phyloP scores from a whole-genome alignment of 2,797 vertebrate species.

The Cyclura pinguis region DNA sequence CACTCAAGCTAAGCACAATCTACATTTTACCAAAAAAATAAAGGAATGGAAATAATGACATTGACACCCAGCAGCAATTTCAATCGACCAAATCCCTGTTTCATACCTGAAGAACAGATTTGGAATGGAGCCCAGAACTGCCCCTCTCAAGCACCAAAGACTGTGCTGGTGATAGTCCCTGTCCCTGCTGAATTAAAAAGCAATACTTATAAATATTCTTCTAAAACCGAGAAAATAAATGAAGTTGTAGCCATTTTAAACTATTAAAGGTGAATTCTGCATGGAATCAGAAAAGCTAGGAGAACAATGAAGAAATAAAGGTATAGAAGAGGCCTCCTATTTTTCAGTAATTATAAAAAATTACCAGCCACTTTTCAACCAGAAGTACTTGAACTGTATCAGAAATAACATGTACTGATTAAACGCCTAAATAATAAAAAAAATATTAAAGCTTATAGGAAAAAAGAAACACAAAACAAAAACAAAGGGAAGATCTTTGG shows the following conservation, averaged over 20 bases:
- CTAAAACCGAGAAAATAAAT: background rate
- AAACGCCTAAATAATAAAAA: background rate
- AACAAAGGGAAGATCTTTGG: background rate
- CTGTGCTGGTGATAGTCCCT: constrained; percentile 67
- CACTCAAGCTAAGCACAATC: background rate
- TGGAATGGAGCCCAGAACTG: constrained; percentile 77
- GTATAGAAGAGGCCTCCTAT: background rate
- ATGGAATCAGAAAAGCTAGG: background rate
- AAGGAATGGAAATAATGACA: constrained; percentile 19
- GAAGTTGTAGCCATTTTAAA: background rate
- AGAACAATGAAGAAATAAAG: background rate
- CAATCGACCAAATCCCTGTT: background rate
- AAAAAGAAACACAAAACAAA: too few relatives aligned
- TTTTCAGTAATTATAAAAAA: background rate
- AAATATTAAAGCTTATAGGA: too few relatives aligned
- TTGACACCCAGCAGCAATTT: background rate
- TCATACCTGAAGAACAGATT: constrained; percentile 80
- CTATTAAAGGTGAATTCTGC: background rate
- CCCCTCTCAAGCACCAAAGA: constrained; percentile 72
- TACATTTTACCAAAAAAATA: background rate
- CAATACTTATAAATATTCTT: background rate
- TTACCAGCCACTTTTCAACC: background rate
- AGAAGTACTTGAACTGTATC: background rate
- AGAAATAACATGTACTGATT: background rate
- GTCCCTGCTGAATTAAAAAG: constrained; percentile 73